phyloP scores from a whole-genome alignment of 2,113 vertebrate genomes.

The Cyanoliseus patagonus region DNA sequence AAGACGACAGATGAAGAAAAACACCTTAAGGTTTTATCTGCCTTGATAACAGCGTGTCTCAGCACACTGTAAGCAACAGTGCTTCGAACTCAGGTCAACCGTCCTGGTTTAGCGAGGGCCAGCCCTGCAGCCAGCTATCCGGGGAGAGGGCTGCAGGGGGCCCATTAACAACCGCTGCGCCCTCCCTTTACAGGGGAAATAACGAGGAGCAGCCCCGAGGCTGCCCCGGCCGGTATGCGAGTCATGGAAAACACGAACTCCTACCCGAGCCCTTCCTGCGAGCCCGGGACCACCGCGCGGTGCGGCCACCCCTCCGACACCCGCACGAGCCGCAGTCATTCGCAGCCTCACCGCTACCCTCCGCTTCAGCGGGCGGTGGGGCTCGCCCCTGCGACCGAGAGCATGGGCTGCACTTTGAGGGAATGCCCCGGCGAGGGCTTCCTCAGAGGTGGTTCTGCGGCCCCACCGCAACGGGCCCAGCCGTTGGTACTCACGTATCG shows the following conservation, averaged over 20 bases:
- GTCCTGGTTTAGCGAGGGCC: neutral
- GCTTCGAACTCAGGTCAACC: neutral
- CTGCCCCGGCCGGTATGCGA: neutral
- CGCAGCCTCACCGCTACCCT: neutral
- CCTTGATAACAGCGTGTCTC: neutral
- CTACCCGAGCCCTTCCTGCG: neutral
- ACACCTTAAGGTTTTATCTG: neutral
- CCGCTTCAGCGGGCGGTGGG: neutral
- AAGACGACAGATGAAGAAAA: neutral
- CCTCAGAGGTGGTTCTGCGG: neutral
- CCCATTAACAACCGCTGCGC: neutral
- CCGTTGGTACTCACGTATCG: constrained; percentile 87
- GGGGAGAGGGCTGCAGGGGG: neutral
- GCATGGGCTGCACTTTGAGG: neutral
- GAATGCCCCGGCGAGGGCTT: neutral
- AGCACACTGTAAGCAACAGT: rapidly evolving
- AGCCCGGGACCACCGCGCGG: neutral
- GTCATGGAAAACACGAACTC: constrained; percentile 7
- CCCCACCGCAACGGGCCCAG: neutral
- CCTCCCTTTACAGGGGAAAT: neutral
- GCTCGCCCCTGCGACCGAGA: rapidly evolving
- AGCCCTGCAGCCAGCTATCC: neutral
- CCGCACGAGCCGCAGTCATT: neutral
- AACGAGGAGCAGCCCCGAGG: neutral
- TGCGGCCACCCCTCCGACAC: neutral